These are phyloP conservation scores for Bombus consobrinus DNA, from an alignment of 1,140 invertebrate genomes.

Conservation along the genomic window DNA sequence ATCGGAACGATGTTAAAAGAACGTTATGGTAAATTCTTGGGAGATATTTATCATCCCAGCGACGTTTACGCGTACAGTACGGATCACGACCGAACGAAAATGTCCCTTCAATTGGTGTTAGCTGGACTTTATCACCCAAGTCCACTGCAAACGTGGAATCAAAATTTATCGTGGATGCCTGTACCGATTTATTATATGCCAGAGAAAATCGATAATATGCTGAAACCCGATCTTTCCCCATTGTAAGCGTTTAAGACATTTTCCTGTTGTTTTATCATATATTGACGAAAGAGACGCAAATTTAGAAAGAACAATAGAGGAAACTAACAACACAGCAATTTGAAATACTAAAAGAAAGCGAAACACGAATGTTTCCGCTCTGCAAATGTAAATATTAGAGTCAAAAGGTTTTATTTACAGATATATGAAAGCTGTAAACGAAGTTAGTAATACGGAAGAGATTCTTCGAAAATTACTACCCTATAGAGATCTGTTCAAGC, in stretches of 20 bases:
- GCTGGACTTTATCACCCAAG: conserved; percentile 84
- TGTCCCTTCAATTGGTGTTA: conserved; percentile 84
- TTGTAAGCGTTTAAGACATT: conserved; percentile 32
- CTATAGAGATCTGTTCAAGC: conserved; percentile 81
- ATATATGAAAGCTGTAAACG: conserved; percentile 42
- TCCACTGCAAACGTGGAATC: conserved; percentile 80
- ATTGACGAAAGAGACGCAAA: neutral
- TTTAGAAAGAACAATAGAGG: neutral
- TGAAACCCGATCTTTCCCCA: conserved; percentile 49
- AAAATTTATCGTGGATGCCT: conserved; percentile 74
- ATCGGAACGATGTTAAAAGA: conserved; percentile 83
- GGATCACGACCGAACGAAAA: conserved; percentile 84
- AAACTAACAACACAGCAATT: neutral
- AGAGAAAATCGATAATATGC: conserved; percentile 62
- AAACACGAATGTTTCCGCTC: too few relatives aligned
- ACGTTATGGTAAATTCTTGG: conserved; percentile 82
- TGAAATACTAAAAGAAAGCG: neutral
- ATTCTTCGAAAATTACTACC: conserved; percentile 78
- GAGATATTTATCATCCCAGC: conserved; percentile 79
- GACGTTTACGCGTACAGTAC: conserved; percentile 81
- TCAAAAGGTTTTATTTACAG: conserved; percentile 15
- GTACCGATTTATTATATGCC: conserved; percentile 69
- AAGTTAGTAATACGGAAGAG: conserved; percentile 73
- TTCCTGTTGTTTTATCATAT: neutral
- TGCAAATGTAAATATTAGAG: neutral